Evolutionary conservation across 2,888 invertebrate genomes (phyloP), one percentile per base, ranked within the genome.

Genomic region (Axea sp.): DNA sequence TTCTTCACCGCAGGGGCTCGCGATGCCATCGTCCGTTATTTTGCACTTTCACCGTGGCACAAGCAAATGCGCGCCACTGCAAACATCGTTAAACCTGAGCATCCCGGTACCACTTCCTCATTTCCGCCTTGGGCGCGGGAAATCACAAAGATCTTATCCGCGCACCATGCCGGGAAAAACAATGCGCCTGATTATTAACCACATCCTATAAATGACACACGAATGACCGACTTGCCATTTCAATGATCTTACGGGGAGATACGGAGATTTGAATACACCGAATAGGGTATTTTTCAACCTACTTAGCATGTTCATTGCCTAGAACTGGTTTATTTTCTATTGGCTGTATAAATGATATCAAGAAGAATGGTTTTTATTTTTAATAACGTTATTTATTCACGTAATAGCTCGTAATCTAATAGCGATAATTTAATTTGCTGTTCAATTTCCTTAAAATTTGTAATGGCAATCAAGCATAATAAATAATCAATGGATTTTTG

Each of bases 11-110:
- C 45, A 22, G 71, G 28, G 26, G 15, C 31, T 9, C 26, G 2
- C 28, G 45, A 24, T 26, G 43, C 14, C 43, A 26, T 26, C 26
- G 15, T 19, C 49, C 43, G 51, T 64, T 45, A 33, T 64, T 45
- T 53, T 64, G 49, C 49, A 49, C 53, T 64, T 64, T 64, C 64
- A 39, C 49, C 43, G 15, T 19, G 30, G 9, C 5, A 12, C 35
- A 6, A 6, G 12, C 12, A 30, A 8, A 30, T 7, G 15, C 35
- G 51, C 17, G 9, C 31, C 24, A 51, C 33, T 35, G 26, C 35
- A 28, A 49, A 33, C 31, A 19, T 47, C 12, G 33, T 49, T 49
- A 22, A 49, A 49, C 17, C 12, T 5, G 24, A 24, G 12, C 7
- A 24, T 24, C 51, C 22, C 51, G 28, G 7, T 1, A 9, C 8